phyloP scores from a whole-genome alignment of 2,888 invertebrate species.

The Coleophora deauratella region DNA sequence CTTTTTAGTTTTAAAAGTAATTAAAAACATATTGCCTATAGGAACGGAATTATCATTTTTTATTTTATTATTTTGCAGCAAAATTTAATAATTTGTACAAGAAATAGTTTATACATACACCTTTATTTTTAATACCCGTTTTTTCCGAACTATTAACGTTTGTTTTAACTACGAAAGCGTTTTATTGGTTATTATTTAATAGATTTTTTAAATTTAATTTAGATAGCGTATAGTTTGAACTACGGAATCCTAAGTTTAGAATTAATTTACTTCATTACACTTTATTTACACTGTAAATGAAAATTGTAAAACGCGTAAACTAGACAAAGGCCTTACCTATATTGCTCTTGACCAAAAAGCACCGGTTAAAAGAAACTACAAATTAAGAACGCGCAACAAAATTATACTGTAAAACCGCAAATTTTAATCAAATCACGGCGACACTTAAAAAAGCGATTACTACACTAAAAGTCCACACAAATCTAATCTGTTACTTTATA shows the following conservation, averaged over 20 bases:
- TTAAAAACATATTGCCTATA: slow-evolving; percentile 39
- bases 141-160: slow-evolving; percentile 33
- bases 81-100: slow-evolving; percentile 18
- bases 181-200: slow-evolving; percentile 2
- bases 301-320: slow-evolving; percentile 1
- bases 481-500: slow-evolving; percentile 42
- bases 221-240: too few relatives aligned
- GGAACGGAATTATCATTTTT: slow-evolving; percentile 40
- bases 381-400: slow-evolving; percentile 39
- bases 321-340: slow-evolving; percentile 31
- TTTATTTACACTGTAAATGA: too few relatives aligned
- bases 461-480: slow-evolving; percentile 34
- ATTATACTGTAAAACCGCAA: slow-evolving; percentile 29
- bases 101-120: slow-evolving; percentile 18
- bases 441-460: slow-evolving; percentile 60
- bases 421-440: slow-evolving; percentile 16
- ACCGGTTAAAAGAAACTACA: slow-evolving; percentile 14
- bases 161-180: slow-evolving; percentile 23
- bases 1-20: too few relatives aligned
- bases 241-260: too few relatives aligned
- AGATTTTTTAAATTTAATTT: too few relatives aligned
- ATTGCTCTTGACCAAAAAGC: slow-evolving; percentile 38
- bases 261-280: too few relatives aligned
- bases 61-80: slow-evolving; percentile 8
- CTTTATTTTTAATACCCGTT: slow-evolving; percentile 36